These are phyloP conservation scores for Eleginops maclovinus DNA, from an alignment of 2,113 vertebrate genomes.

Conservation along the genomic window DNA sequence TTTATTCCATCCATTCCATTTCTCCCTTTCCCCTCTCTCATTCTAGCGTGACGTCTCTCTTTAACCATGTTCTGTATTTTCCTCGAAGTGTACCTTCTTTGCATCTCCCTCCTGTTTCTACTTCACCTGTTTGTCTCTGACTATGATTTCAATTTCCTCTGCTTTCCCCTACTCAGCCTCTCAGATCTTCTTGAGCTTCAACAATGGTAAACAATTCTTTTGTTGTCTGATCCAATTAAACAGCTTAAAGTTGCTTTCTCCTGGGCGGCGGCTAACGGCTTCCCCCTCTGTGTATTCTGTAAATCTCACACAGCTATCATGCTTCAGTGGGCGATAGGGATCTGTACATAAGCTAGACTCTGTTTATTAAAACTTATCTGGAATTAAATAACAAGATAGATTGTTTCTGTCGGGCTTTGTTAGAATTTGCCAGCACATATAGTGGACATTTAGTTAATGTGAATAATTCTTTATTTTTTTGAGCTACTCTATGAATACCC, in stretches of 20 bases:
- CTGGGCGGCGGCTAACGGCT: slow-evolving; percentile 14
- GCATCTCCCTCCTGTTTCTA: neutral
- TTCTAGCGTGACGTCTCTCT: slow-evolving; percentile 19
- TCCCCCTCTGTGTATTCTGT: slow-evolving; percentile 25
- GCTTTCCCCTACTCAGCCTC: slow-evolving; percentile 9
- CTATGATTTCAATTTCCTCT: neutral
- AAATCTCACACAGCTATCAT: slow-evolving; percentile 32
- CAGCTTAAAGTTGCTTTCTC: slow-evolving; percentile 47
- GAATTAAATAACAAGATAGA: neutral
- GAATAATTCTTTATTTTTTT: too few species aligned
- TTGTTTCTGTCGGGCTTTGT: too few species aligned
- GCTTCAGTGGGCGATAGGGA: neutral
- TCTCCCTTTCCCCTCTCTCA: slow-evolving; percentile 11
- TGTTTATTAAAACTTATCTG: neutral
- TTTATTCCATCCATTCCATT: slow-evolving; percentile 33
- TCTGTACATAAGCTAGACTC: neutral
- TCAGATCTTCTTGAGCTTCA: slow-evolving; percentile 44
- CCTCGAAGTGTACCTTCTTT: too few species aligned
- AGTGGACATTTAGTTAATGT: too few species aligned
- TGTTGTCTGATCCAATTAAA: slow-evolving; percentile 66
- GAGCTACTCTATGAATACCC: too few species aligned
- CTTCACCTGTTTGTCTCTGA: neutral
- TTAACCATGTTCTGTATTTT: neutral
- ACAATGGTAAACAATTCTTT: slow-evolving; percentile 53
- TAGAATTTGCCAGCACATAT: too few species aligned